Conservation (phyloP, 92 coral and sea anemone genomes). For the Montipora capitata region DNA sequence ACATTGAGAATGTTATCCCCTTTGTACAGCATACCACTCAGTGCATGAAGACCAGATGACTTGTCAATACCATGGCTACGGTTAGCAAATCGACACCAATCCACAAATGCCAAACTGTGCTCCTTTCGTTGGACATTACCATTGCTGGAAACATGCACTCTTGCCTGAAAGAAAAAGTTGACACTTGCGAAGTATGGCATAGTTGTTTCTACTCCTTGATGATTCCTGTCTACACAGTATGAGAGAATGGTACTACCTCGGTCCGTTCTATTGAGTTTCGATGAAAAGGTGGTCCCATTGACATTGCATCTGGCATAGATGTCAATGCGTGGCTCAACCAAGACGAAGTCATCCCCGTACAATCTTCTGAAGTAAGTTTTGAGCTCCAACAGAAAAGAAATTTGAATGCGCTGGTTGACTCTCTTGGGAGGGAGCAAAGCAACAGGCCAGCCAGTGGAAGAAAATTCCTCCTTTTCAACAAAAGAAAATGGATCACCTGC, state of each 20-base stretch:
- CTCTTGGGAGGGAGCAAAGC: slow-evolving; percentile 9
- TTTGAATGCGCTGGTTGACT: slow-evolving; percentile 7
- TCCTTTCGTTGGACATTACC: slow-evolving; percentile 3
- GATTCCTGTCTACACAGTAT: slow-evolving; percentile 46
- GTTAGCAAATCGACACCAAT: slow-evolving; percentile 48
- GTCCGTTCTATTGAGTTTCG: slow-evolving; percentile 57
- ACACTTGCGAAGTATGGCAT: slow-evolving; percentile 51
- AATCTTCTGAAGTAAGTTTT: not conserved
- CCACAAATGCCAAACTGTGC: slow-evolving; percentile 48
- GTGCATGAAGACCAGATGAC: slow-evolving; percentile 22
- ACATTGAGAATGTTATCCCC: slow-evolving; percentile 13
- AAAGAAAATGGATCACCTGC: slow-evolving; percentile 6
- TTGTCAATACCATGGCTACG: not conserved
- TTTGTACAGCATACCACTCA: slow-evolving; percentile 5
- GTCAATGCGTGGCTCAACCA: slow-evolving; percentile 53
- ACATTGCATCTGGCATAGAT: slow-evolving; percentile 63
- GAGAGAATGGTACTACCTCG: slow-evolving; percentile 36
- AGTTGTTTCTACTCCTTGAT: slow-evolving; percentile 18
- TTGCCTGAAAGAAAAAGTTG: slow-evolving; percentile 45
- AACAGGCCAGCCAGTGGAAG: slow-evolving; percentile 4
- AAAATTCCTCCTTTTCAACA: slow-evolving; percentile 10
- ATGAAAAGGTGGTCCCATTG: slow-evolving; percentile 54
- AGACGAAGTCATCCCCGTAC: not conserved
- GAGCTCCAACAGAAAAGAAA: no score
- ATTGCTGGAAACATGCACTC: slow-evolving; percentile 13